phyloP scores from a whole-genome alignment of 2,888 invertebrate genomes.

The Eledona agricola region DNA sequence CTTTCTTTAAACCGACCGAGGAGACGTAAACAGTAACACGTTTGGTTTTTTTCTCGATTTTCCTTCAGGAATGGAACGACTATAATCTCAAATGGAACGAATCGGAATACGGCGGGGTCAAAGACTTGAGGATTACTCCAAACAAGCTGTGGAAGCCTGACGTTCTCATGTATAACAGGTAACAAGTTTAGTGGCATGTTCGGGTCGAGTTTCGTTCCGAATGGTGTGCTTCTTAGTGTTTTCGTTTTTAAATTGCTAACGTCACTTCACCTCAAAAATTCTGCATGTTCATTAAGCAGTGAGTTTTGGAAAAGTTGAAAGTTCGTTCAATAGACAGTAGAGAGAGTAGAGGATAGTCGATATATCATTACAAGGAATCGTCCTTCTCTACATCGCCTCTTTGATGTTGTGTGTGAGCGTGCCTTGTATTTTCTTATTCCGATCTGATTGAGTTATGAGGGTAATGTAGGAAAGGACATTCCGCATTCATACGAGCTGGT shows the following conservation, averaged over 20 bases:
- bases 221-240: slow-evolving; percentile 36
- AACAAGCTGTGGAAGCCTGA: slow-evolving; percentile 98
- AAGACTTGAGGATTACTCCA: slow-evolving; percentile 93
- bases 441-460: background rate
- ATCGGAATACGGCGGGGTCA: slow-evolving; percentile 92
- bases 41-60: slow-evolving; percentile 26
- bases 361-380: slow-evolving; percentile 28
- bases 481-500: slow-evolving; percentile 31
- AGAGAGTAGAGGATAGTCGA: slow-evolving; percentile 35
- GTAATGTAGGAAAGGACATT: slow-evolving; percentile 28
- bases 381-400: slow-evolving; percentile 28
- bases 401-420: slow-evolving; percentile 2
- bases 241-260: slow-evolving; percentile 27
- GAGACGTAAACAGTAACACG: slow-evolving; percentile 15
- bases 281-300: slow-evolving; percentile 31
- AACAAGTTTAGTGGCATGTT: slow-evolving; percentile 61
- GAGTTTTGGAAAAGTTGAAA: slow-evolving; percentile 27
- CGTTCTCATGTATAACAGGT: slow-evolving; percentile 99
- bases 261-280: slow-evolving; percentile 29
- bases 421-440: slow-evolving; percentile 9
- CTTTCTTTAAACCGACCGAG: slow-evolving; percentile 6
- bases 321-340: slow-evolving; percentile 23
- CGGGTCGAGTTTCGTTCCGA: slow-evolving; percentile 25
- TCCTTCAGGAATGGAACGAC: slow-evolving; percentile 93
- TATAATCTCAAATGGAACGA: slow-evolving; percentile 97